These are phyloP conservation scores for Popillia japonica DNA, from an alignment of 1,140 invertebrate species.

Conservation along the genomic window DNA sequence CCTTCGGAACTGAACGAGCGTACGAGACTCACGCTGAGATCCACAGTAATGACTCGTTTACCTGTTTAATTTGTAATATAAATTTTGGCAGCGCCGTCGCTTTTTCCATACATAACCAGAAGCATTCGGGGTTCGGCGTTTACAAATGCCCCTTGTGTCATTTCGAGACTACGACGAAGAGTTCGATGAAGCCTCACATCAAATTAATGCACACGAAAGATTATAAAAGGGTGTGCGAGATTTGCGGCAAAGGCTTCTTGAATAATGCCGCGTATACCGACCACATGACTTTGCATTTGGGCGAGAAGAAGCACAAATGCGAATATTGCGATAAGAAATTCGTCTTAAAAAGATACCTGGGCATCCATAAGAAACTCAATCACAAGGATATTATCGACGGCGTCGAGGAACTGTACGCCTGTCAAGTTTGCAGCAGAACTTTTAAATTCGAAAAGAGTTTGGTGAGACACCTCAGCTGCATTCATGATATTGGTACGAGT, in stretches of 20 bases:
- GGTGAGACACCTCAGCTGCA: slow-evolving; percentile 25
- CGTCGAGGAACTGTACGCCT: slow-evolving; percentile 45
- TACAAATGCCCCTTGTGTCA: slow-evolving; percentile 40
- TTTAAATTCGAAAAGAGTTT: slow-evolving; percentile 41
- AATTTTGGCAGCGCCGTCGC: not conserved
- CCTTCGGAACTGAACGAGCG: not conserved
- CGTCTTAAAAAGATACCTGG: slow-evolving; percentile 57
- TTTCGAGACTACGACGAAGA: slow-evolving; percentile 36
- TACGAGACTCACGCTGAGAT: not conserved
- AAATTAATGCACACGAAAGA: slow-evolving; percentile 62
- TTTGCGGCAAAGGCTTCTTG: slow-evolving; percentile 63
- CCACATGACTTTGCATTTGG: slow-evolving; percentile 57
- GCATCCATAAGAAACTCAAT: slow-evolving; percentile 56
- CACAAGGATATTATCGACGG: slow-evolving; percentile 50
- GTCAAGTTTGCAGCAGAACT: slow-evolving; percentile 33
- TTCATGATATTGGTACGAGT: slow-evolving; percentile 19
- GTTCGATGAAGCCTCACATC: slow-evolving; percentile 56
- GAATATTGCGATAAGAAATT: slow-evolving; percentile 62
- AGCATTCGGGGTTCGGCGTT: slow-evolving; percentile 25
- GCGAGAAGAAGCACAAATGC: slow-evolving; percentile 57
- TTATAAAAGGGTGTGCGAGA: slow-evolving; percentile 62
- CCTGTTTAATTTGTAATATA: slow-evolving; percentile 24
- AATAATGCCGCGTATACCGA: slow-evolving; percentile 59
- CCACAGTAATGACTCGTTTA: slow-evolving; percentile 24
- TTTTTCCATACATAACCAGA: slow-evolving; percentile 37